Conservation (phyloP, 2,888 invertebrate species). For the Stenotaenia linearis region DNA sequence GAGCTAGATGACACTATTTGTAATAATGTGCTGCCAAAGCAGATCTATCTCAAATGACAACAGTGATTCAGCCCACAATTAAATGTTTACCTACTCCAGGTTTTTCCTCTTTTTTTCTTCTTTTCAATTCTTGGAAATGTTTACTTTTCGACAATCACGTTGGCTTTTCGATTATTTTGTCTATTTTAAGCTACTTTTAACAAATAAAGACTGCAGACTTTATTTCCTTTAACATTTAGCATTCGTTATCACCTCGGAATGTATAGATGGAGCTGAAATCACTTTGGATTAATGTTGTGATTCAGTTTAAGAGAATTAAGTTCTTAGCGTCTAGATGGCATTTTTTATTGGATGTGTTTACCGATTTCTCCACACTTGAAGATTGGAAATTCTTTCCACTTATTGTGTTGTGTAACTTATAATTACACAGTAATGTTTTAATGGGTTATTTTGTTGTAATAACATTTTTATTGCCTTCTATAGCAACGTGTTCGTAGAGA, state of each 20-base stretch:
- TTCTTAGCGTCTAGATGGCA: neutral
- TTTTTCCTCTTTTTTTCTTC: neutral
- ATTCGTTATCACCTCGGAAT: too few relatives aligned
- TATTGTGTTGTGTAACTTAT: neutral
- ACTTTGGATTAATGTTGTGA: slow-evolving; percentile 1
- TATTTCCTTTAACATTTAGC: too few relatives aligned
- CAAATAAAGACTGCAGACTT: too few relatives aligned
- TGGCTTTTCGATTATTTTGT: too few relatives aligned
- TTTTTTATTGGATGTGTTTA: neutral
- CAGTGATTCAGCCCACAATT: neutral
- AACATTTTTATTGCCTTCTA: slow-evolving; percentile 2
- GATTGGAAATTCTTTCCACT: neutral
- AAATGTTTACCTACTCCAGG: neutral
- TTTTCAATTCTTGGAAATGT: neutral
- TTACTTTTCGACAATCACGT: too few relatives aligned
- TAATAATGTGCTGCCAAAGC: slow-evolving; percentile 17
- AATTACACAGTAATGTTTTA: slow-evolving; percentile 1
- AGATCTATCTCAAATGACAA: slow-evolving; percentile 21
- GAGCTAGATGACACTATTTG: slow-evolving; percentile 23
- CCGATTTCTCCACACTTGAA: neutral
- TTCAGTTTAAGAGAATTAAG: neutral
- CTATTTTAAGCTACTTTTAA: too few relatives aligned
- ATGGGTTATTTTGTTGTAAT: slow-evolving; percentile 3
- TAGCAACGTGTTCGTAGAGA: neutral
- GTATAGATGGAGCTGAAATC: neutral